Evolutionary conservation across 1,140 invertebrate genomes (phyloP).

Genomic region (Euwallacea similis): DNA sequence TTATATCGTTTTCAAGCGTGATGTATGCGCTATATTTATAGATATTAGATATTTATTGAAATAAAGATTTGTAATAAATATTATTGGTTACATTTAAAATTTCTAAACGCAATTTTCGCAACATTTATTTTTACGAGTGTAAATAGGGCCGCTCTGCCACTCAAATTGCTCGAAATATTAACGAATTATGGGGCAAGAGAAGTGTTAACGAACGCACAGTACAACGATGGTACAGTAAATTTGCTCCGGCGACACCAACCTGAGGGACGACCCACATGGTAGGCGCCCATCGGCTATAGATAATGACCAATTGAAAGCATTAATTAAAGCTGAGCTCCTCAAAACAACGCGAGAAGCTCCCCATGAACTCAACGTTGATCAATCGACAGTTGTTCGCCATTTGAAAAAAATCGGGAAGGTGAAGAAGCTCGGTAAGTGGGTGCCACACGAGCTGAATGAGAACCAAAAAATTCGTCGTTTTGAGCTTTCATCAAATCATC

Average conservation of each 20-base stretch:
- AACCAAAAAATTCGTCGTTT: not conserved
- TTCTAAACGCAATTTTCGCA: too few species aligned
- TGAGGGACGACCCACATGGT: too few species aligned
- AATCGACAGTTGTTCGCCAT: not conserved
- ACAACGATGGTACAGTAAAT: not conserved
- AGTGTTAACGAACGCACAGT: not conserved
- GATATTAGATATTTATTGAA: too few species aligned
- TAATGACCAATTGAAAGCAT: not conserved
- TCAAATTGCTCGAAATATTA: too few species aligned
- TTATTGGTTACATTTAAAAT: too few species aligned
- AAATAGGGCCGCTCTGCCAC: too few species aligned
- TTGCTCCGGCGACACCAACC: not conserved
- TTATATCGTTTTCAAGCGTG: too few species aligned
- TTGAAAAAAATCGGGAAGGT: not conserved
- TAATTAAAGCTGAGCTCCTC: not conserved
- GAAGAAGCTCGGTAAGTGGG: not conserved
- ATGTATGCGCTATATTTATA: too few species aligned
- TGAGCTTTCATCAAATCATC: not conserved
- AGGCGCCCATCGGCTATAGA: too few species aligned
- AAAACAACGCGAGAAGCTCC: not conserved
- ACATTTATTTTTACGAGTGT: too few species aligned
- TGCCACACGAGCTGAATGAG: not conserved
- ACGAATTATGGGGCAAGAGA: too few species aligned
- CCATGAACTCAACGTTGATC: not conserved
- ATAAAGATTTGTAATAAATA: too few species aligned